These are phyloP conservation scores for Carabus problematicus DNA, from an alignment of 2,888 invertebrate genomes.

Conservation along the genomic window DNA sequence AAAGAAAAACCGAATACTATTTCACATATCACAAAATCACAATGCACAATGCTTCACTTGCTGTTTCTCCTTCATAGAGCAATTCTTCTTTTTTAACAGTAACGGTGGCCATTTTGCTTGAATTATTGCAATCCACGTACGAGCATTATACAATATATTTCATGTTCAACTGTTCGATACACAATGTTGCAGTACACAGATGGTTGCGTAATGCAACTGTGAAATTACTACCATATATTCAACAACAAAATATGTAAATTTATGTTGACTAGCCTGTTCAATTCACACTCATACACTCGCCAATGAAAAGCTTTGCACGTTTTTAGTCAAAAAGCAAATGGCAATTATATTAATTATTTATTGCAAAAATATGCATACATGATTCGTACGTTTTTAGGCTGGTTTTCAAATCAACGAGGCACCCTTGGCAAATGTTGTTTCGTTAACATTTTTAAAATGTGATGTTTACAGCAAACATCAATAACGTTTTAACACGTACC, in stretches of 20 bases:
- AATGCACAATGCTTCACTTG: no score
- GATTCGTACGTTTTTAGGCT: no score
- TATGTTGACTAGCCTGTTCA: conserved; percentile 28
- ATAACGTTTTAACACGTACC: no score
- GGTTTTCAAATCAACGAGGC: no score
- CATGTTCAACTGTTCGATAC: conserved; percentile 21
- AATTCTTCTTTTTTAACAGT: no score
- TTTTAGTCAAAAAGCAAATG: conserved; percentile 19
- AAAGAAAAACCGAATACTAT: no score
- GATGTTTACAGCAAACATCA: no score
- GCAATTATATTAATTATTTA: conserved; percentile 18
- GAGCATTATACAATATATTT: conserved; percentile 31
- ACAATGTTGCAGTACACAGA: background rate
- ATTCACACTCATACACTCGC: conserved; percentile 4
- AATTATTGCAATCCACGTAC: conserved; percentile 11
- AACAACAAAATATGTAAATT: conserved; percentile 37
- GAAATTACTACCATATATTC: conserved; percentile 12
- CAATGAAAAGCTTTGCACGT: conserved; percentile 2
- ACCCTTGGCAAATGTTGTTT: no score
- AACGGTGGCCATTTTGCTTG: conserved; percentile 7
- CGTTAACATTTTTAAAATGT: no score
- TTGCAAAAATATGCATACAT: background rate
- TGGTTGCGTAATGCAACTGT: background rate
- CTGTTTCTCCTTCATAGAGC: no score
- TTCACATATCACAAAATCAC: no score